phyloP scores from a whole-genome alignment of 2,797 vertebrate genomes.

The Allobates femoralis region DNA sequence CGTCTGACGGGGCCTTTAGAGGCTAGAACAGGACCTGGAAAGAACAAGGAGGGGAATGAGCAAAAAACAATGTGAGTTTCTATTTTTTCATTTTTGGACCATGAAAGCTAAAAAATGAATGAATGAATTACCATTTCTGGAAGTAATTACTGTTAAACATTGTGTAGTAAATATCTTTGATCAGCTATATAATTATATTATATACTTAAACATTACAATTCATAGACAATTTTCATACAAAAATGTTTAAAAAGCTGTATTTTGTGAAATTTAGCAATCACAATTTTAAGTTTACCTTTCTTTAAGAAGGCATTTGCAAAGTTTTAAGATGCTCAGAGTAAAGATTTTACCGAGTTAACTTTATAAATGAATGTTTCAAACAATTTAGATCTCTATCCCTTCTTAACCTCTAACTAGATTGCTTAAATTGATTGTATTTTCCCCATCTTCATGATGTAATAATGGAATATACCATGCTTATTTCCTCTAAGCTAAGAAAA shows the following conservation, averaged over 20 bases:
- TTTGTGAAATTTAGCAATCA: not conserved
- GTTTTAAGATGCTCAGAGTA: not conserved
- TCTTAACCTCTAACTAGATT: not conserved
- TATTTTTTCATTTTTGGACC: too few relatives aligned
- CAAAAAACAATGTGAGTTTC: too few relatives aligned
- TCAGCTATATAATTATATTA: not conserved
- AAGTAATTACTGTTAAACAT: too few relatives aligned
- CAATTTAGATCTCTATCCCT: not conserved
- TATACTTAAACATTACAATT: not conserved
- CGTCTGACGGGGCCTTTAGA: too few relatives aligned
- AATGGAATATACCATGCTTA: not conserved
- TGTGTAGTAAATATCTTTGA: too few relatives aligned
- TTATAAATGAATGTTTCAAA: not conserved
- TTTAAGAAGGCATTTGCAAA: not conserved
- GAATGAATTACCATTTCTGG: too few relatives aligned
- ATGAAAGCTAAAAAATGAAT: too few relatives aligned
- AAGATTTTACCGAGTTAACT: not conserved
- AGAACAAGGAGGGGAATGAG: too few relatives aligned
- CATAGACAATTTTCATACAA: not conserved
- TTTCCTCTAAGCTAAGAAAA: conserved; percentile 1
- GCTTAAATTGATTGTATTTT: conserved; percentile 3
- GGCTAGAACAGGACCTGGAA: too few relatives aligned
- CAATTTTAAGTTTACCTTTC: not conserved
- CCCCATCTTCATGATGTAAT: conserved; percentile 11
- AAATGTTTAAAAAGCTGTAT: not conserved